Base-by-base conservation (phyloP, 2,888 invertebrate species). In the Rhagonycha fulva region DNA sequence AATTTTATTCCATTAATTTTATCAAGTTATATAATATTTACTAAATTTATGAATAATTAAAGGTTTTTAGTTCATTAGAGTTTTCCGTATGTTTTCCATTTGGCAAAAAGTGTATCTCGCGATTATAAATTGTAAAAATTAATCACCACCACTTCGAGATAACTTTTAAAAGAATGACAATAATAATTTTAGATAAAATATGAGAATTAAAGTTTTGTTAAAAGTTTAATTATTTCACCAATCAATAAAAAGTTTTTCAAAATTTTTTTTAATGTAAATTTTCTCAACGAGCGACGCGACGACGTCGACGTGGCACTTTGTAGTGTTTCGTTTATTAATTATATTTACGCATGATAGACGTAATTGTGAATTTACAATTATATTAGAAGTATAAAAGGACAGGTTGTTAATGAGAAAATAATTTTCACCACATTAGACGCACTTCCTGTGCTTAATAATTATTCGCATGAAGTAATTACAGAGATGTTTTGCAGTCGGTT, bases 1-100 rank as follows among this genome's bases (percentile, higher is more conserved):
- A 72, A 72, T 68, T 68, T 72, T 68, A 62, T 68, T 74, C 61
- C 74, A 74, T 74, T 74, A 74, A 69, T 74, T 66, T 69, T 63
- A 24, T 62, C 62, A 47, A 66, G 68, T 61, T 26, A 19, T n/a
- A 68, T 62, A 62, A 68, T 72, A 72, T 72, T 61, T 72, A 62
- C 68, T 12, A 72, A 68, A 63, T 71, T 62, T 28, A 47, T 7
- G 47, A 47, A 47, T 12, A 47, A 47, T 47, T 47, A n/a, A 47
- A 47, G n/a, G 47, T n/a, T 47, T 47, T 47, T 47, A 47, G 47
- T 47, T 47, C n/a, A 47, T 47, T n/a, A n/a, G 47, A 47, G 47
- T 7, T 47, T 47, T 47, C 47, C 12, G 47, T n/a, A n/a, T 47
- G 47, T 47, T n/a, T 32, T 47, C 12, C 47, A 47, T 47, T 47